A percentile compares a stretch with the other conserved stretches of the same genome.
phyloP scores from a whole-genome alignment of 2,888 invertebrate genomes.

The Amiota communis region DNA sequence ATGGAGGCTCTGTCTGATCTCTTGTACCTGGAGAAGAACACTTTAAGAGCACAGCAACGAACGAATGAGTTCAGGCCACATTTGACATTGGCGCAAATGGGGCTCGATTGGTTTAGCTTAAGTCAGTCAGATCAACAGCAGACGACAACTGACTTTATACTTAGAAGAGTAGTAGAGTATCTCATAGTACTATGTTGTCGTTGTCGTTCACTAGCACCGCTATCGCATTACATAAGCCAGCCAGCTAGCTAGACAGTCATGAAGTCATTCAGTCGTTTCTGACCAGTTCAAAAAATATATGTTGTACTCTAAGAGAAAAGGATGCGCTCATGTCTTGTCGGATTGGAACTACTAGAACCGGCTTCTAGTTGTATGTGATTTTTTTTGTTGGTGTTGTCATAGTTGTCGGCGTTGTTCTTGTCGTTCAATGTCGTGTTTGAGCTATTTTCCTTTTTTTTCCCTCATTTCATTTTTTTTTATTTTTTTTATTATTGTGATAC shows the following conservation, averaged over 20 bases:
- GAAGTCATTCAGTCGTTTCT: constrained; percentile 1
- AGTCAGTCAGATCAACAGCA: no score
- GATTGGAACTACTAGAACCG: background rate
- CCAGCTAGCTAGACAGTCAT: background rate
- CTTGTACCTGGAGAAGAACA: background rate
- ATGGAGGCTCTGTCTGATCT: background rate
- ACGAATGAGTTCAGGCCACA: background rate
- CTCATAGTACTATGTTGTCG: background rate
- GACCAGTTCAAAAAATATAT: background rate
- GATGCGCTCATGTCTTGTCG: constrained; percentile 17
- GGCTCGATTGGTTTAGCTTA: background rate
- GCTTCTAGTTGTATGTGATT: constrained; percentile 4
- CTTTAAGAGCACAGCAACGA: background rate
- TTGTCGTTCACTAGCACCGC: constrained; percentile 7
- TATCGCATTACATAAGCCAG: constrained; percentile 27
- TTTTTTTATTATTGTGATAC: background rate
- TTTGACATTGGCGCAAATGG: constrained; percentile 18
- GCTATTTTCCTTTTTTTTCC: background rate
- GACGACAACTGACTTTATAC: no score
- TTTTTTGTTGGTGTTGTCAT: background rate
- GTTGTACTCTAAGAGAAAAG: background rate
- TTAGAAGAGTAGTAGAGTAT: no score
- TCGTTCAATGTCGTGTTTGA: constrained; percentile 23
- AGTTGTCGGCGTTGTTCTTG: constrained; percentile 3
- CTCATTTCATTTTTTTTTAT: background rate